These are phyloP conservation scores for Chorisops tibialis DNA, from an alignment of 2,888 invertebrate species.

Conservation along the genomic window DNA sequence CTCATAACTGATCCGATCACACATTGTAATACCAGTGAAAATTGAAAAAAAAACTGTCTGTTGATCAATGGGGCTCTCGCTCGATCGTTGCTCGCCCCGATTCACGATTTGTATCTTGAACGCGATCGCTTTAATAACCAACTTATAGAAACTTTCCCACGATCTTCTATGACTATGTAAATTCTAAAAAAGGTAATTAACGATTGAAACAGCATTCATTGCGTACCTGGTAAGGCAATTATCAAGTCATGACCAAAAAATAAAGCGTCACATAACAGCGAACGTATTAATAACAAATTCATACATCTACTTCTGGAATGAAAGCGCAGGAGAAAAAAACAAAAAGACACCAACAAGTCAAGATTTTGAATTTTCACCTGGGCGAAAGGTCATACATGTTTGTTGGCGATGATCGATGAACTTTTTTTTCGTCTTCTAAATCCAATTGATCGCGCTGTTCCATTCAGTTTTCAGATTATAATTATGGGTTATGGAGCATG, in stretches of 20 bases:
- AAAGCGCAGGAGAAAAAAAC: too few relatives aligned
- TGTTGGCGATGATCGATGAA: too few relatives aligned
- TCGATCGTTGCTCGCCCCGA: too few relatives aligned
- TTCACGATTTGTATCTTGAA: neutral
- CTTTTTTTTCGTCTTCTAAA: too few relatives aligned
- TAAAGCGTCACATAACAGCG: neutral
- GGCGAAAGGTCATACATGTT: too few relatives aligned
- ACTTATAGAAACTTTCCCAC: slow-evolving; percentile 24
- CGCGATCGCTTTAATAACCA: neutral
- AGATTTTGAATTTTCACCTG: too few relatives aligned
- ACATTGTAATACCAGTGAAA: slow-evolving; percentile 18
- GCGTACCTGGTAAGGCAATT: slow-evolving; percentile 22
- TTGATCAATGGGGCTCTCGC: slow-evolving; percentile 10
- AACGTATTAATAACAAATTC: neutral
- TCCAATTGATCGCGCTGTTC: too few relatives aligned
- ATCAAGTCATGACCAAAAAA: slow-evolving; percentile 26
- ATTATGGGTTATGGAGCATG: neutral
- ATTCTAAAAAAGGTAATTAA: slow-evolving; percentile 32
- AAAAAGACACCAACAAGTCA: too few relatives aligned
- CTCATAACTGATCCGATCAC: slow-evolving; percentile 28
- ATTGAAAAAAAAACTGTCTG: slow-evolving; percentile 6
- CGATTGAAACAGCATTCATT: slow-evolving; percentile 25
- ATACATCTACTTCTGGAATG: neutral
- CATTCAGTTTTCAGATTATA: neutral
- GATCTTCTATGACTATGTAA: slow-evolving; percentile 27